phyloP scores from a whole-genome alignment of 2,888 invertebrate species.

The Hirtodrosophila duncani region DNA sequence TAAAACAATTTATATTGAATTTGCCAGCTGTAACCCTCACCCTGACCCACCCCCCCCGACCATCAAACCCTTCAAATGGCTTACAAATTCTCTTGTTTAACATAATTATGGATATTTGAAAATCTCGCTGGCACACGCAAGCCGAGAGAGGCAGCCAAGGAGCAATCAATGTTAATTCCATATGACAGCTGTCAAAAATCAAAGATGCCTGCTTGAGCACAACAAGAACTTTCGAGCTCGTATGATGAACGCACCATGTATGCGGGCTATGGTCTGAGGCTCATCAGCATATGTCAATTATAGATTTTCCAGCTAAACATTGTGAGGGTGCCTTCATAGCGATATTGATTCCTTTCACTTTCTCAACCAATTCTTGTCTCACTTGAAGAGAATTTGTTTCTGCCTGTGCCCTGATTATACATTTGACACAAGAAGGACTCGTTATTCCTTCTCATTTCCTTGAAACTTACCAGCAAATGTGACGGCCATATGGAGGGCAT shows the following conservation, averaged over 20 bases:
- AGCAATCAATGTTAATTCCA: constrained; percentile 35
- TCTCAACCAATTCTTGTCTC: constrained; percentile 3
- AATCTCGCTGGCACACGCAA: too few relatives aligned
- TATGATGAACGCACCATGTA: constrained; percentile 8
- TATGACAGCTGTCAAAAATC: constrained; percentile 58
- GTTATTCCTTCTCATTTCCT: too few relatives aligned
- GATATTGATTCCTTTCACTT: too few relatives aligned
- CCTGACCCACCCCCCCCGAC: too few relatives aligned
- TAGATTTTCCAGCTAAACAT: constrained; percentile 12
- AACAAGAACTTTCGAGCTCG: constrained; percentile 15
- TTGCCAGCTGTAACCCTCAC: too few relatives aligned
- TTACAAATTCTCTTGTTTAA: constrained; percentile 21
- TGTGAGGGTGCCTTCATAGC: constrained; percentile 20
- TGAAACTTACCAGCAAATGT: constrained; percentile 76
- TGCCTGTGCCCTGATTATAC: too few relatives aligned
- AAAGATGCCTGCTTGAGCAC: constrained; percentile 5
- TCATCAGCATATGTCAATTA: constrained; percentile 1
- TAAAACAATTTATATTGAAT: too few relatives aligned
- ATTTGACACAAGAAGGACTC: too few relatives aligned
- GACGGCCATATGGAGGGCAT: constrained; percentile 77
- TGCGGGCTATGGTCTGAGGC: constrained; percentile 40
- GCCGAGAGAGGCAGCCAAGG: too few relatives aligned
- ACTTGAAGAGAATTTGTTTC: too few relatives aligned
- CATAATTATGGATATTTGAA: constrained; percentile 9
- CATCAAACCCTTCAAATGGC: constrained; percentile 4